Evolutionary conservation across 1,140 invertebrate species (phyloP).

Genomic region (Cyclina sinensis): DNA sequence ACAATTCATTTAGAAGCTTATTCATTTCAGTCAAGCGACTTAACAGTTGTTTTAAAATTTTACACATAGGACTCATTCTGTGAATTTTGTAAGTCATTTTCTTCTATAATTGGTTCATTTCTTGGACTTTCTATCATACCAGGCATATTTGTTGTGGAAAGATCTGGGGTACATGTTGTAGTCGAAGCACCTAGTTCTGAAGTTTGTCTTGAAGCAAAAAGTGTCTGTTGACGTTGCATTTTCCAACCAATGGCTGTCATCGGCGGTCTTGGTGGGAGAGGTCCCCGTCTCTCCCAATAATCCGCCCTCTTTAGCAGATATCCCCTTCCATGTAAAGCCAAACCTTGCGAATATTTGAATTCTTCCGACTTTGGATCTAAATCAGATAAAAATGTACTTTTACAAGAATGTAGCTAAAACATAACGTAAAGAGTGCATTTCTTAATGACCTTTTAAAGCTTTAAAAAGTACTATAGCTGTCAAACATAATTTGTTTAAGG

Average conservation of each 20-base stretch:
- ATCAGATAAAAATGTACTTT: too few species aligned
- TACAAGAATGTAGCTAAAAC: too few species aligned
- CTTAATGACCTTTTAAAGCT: too few species aligned
- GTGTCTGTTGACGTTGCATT: slow-evolving; percentile 45
- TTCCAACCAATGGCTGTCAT: slow-evolving; percentile 52
- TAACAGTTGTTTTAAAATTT: too few species aligned
- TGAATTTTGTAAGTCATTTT: background rate
- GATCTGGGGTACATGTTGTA: slow-evolving; percentile 24
- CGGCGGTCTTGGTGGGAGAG: slow-evolving; percentile 65
- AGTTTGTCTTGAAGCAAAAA: slow-evolving; percentile 25
- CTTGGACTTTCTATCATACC: background rate
- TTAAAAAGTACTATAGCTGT: too few species aligned
- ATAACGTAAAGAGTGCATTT: too few species aligned
- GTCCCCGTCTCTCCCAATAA: slow-evolving; percentile 68
- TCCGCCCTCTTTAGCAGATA: slow-evolving; percentile 66
- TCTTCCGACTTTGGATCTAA: slow-evolving; percentile 52
- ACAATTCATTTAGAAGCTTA: too few species aligned
- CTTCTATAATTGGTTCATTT: background rate
- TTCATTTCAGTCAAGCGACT: too few species aligned
- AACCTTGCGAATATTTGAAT: slow-evolving; percentile 35
- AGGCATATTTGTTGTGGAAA: background rate
- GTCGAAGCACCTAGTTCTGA: slow-evolving; percentile 18
- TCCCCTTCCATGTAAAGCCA: slow-evolving; percentile 66
- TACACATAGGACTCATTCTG: background rate
- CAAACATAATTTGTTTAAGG: too few species aligned